These are phyloP conservation scores for Hypena proboscidalis DNA, from an alignment of 2,888 invertebrate genomes.

Conservation along the genomic window DNA sequence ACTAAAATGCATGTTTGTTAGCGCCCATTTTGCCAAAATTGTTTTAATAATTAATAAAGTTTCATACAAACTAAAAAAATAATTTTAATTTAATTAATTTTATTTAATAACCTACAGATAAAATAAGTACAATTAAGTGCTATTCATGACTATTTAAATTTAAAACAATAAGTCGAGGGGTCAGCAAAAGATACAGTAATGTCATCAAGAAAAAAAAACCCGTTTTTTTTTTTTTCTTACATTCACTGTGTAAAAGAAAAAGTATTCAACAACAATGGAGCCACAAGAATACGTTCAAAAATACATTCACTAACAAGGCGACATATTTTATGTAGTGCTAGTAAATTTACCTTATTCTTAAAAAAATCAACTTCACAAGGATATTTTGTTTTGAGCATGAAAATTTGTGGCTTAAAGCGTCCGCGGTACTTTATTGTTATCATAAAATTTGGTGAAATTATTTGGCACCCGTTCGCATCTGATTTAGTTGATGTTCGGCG, in stretches of 20 bases:
- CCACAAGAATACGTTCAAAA: constrained; percentile 11
- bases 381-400: constrained; percentile 60
- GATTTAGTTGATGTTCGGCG: constrained; percentile 57
- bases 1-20: too few relatives aligned
- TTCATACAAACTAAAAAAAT: too few relatives aligned
- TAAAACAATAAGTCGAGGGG: too few relatives aligned
- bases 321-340: constrained; percentile 31
- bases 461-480: constrained; percentile 60
- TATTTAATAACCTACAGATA: too few relatives aligned
- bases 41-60: too few relatives aligned
- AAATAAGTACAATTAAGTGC: too few relatives aligned
- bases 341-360: constrained; percentile 39
- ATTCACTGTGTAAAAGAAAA: too few relatives aligned
- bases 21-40: too few relatives aligned
- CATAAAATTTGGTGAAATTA: constrained; percentile 69
- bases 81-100: too few relatives aligned
- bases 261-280: constrained; percentile 23
- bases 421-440: constrained; percentile 67
- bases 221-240: too few relatives aligned
- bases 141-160: too few relatives aligned
- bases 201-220: too few relatives aligned
- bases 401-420: constrained; percentile 67
- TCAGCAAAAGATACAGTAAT: neutral
- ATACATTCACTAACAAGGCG: constrained; percentile 33
- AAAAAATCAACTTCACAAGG: constrained; percentile 59